Evolutionary conservation across 2,888 invertebrate species (phyloP), one percentile per base, ranked within the genome.

Genomic region (Cremastobaeus sp.): DNA sequence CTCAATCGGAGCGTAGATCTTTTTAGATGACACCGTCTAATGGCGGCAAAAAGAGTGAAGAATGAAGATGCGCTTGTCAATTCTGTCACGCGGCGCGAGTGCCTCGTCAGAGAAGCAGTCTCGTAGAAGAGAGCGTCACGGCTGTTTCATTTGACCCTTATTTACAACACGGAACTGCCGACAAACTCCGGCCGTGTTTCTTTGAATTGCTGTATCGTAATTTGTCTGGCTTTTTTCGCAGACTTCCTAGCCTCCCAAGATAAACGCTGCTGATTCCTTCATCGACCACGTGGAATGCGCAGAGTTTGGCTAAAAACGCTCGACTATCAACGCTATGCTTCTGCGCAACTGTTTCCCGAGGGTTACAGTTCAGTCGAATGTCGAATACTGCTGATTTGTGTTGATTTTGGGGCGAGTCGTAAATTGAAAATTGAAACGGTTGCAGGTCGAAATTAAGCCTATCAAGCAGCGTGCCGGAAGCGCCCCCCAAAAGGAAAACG

Each of bases 121-220:
- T 74, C 59, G 52, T 48, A 20, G 66, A 65, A 68, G 74, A 77
- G 78, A 76, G 77, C 79, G 37, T 47, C 54, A 15, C 20, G 60
- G 78, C 77, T 79, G 77, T 75, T 78, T 81, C 73, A 65, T 71
- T 69, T 79, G 79, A 80, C 79, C 78, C 74, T 79, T 79, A 77
- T 77, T 62, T 74, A 70, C 78, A 66, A 73, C 76, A 73, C 76
- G 76, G 72, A 78, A 76, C 70, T 72, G 70, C 66, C 57, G 54
- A 60, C 60, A 47, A 54, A 64, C 68, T 41, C 48, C 45, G 57
- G 54, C 50, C 41, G 14, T 60, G 64, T 62, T 57, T 68, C 57
- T 60, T 55, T 65, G 57, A 57, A 43, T 66, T 47, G 47, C 60
- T 37, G 45, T 50, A 74, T 66, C 57, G 60, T 50, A 60, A 69